phyloP scores from a whole-genome alignment of 2,113 vertebrate species.

The Leptodactylus fuscus region DNA sequence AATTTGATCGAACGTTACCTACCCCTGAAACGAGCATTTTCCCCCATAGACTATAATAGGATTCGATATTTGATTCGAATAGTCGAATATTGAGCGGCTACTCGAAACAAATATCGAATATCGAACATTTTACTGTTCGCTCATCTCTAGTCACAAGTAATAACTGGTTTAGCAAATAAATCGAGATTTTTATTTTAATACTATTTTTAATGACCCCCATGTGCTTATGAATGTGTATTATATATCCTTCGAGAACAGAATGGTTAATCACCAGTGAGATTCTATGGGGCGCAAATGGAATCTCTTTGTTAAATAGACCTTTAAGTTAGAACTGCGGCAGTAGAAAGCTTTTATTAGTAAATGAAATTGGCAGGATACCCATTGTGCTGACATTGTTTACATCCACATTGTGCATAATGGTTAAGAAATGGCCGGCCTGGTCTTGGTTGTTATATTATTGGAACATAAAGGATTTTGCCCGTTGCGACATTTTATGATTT shows the following conservation, averaged over 20 bases:
- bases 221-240: not conserved
- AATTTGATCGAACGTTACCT: too few species aligned
- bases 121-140: too few species aligned
- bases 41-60: too few species aligned
- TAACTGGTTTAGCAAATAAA: not conserved
- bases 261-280: conserved; percentile 24
- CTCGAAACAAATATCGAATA: too few species aligned
- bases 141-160: too few species aligned
- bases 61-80: too few species aligned
- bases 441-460: not conserved
- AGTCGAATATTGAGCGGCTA: too few species aligned
- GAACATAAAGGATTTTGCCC: conserved; percentile 43
- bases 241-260: conserved; percentile 11
- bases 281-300: conserved; percentile 10
- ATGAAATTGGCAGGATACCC: conserved; percentile 29
- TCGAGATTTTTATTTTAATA: not conserved
- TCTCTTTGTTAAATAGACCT: conserved; percentile 36
- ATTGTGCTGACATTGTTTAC: conserved; percentile 21
- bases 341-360: conserved; percentile 25
- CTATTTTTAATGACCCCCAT: not conserved
- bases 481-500: conserved; percentile 54
- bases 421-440: conserved; percentile 10
- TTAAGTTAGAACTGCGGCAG: not conserved
- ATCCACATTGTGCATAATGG: conserved; percentile 26
- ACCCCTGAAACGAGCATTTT: too few species aligned